Conservation (phyloP, 2,888 invertebrate species). For the Eugnorisma glareosa region DNA sequence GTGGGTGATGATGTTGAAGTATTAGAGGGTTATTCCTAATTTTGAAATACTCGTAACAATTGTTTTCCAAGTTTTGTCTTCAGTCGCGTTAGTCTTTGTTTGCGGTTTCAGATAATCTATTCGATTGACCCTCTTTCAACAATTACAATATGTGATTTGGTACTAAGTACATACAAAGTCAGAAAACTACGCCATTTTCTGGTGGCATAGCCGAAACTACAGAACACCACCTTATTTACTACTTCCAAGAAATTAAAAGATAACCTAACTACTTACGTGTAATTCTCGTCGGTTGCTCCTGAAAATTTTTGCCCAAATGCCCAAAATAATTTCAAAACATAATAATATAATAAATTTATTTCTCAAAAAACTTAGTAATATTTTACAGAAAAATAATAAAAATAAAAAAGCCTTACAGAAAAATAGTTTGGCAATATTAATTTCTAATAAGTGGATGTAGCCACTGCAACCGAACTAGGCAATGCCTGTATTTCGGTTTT, state of each 20-base stretch:
- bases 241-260: background rate
- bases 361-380: no score
- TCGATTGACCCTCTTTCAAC: background rate
- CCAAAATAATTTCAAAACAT: slow-evolving; percentile 11
- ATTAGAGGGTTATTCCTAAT: background rate
- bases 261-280: background rate
- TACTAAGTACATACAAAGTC: background rate
- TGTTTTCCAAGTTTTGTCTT: background rate
- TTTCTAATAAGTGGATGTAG: no score
- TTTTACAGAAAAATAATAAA: no score
- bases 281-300: no score
- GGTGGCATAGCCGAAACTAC: background rate
- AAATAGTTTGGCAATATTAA: no score
- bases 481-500: no score
- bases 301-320: background rate
- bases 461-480: no score
- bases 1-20: no score
- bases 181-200: background rate
- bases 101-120: background rate
- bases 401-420: no score
- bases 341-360: no score
- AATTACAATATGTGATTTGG: background rate
- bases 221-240: background rate
- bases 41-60: background rate
- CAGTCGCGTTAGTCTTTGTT: background rate